Evolutionary conservation across 2,888 invertebrate species (phyloP).

Genomic region (Drosophila prostipennis): DNA sequence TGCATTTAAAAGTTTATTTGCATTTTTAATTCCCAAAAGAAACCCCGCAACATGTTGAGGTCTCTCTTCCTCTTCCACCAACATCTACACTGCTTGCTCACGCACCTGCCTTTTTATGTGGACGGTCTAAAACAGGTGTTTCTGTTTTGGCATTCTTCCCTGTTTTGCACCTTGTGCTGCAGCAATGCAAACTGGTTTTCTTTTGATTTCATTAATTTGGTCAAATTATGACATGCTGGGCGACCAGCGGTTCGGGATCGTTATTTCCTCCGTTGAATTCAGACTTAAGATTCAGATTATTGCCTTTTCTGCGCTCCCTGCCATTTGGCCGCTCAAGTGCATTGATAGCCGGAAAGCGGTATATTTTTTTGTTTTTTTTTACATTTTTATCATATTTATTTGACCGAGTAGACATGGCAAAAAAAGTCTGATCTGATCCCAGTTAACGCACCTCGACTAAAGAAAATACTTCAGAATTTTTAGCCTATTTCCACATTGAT

Average conservation of each 20-base stretch:
- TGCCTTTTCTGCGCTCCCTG: conserved; percentile 65
- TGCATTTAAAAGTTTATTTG: too few species aligned
- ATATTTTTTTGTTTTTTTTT: too few species aligned
- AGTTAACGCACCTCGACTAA: not conserved
- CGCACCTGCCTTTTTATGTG: conserved; percentile 19
- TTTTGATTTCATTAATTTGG: conserved; percentile 56
- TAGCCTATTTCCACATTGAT: not conserved
- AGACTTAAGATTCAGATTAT: conserved; percentile 15
- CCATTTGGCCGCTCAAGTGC: conserved; percentile 27
- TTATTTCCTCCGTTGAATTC: conserved; percentile 34
- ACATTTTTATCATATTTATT: conserved; percentile 15
- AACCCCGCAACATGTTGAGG: not conserved
- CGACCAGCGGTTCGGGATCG: conserved; percentile 9
- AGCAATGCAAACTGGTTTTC: conserved; percentile 49
- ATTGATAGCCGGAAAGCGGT: conserved; percentile 45
- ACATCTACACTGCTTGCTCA: conserved; percentile 25
- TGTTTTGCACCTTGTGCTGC: conserved; percentile 35
- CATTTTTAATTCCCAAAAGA: not conserved
- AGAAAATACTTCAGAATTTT: not conserved
- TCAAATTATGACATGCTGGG: conserved; percentile 53
- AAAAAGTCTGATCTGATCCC: not conserved
- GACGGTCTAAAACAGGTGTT: conserved; percentile 41
- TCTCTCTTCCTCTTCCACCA: not conserved
- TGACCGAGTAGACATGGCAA: not conserved
- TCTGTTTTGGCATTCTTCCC: conserved; percentile 28